These are phyloP conservation scores for Reticulitermes speratus DNA, from an alignment of 1,140 invertebrate genomes.

Conservation along the genomic window DNA sequence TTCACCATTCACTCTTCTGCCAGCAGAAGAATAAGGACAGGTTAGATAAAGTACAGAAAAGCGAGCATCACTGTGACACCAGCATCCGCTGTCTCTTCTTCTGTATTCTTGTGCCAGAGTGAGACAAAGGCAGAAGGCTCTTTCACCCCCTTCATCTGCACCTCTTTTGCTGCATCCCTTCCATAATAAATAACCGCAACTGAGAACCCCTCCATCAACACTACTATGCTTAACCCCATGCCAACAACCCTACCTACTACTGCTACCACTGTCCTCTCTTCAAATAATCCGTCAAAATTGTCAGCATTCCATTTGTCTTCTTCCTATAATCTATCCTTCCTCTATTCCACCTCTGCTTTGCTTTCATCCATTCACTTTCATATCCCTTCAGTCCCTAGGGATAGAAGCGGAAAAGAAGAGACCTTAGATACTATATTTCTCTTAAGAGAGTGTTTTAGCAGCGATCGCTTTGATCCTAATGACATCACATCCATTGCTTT, in stretches of 20 bases:
- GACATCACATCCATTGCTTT: too few species aligned
- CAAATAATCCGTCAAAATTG: slow-evolving; percentile 4
- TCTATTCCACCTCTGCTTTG: not conserved
- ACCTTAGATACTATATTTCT: too few species aligned
- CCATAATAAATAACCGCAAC: slow-evolving; percentile 10
- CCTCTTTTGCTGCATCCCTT: not conserved
- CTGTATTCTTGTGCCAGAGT: not conserved
- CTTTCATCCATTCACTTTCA: not conserved
- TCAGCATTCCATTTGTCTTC: slow-evolving; percentile 5
- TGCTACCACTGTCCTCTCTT: not conserved
- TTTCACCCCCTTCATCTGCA: not conserved
- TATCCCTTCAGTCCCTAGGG: too few species aligned
- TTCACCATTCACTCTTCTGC: too few species aligned
- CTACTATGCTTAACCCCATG: not conserved
- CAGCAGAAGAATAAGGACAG: not conserved
- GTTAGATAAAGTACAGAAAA: slow-evolving; percentile 3
- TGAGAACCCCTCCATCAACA: not conserved
- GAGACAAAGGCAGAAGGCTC: not conserved
- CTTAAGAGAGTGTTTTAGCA: too few species aligned
- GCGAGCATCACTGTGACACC: not conserved
- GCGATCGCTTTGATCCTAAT: too few species aligned
- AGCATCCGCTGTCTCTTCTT: not conserved
- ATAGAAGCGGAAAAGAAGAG: too few species aligned
- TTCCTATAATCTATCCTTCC: not conserved
- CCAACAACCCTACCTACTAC: not conserved